Evolutionary conservation across 1,140 invertebrate genomes (phyloP).

Genomic region (Tetramorium simillimum): DNA sequence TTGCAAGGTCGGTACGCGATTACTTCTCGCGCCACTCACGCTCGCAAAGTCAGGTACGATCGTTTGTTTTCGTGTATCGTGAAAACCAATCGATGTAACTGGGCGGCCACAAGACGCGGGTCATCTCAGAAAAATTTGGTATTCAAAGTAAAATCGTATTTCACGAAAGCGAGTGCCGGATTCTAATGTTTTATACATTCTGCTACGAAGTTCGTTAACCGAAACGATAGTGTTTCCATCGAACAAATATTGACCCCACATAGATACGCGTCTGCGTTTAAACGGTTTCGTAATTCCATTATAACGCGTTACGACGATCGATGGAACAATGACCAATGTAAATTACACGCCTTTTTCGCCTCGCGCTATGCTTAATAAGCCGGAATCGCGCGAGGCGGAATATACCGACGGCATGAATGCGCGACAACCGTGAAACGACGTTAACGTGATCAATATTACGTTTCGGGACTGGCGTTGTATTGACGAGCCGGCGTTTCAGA

Average conservation of each 20-base stretch:
- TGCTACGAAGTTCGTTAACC: conserved; percentile 13
- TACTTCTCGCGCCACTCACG: neutral
- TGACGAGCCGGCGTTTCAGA: conserved; percentile 44
- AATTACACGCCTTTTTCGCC: conserved; percentile 30
- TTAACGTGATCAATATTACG: conserved; percentile 61
- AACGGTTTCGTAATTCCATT: conserved; percentile 18
- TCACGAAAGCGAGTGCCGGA: neutral
- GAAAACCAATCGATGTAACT: neutral
- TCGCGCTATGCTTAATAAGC: conserved; percentile 40
- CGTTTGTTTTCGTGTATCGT: neutral
- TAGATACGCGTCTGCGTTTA: conserved; percentile 19
- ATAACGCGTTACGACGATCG: neutral
- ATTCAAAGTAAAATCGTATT: conserved; percentile 7
- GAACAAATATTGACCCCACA: conserved; percentile 18
- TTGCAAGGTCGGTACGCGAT: neutral
- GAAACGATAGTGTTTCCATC: neutral
- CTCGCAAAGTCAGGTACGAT: neutral
- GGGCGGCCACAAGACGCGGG: neutral
- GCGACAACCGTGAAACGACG: conserved; percentile 53
- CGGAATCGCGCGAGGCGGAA: conserved; percentile 36
- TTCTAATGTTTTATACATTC: conserved; percentile 19
- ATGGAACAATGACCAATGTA: conserved; percentile 16
- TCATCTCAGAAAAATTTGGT: neutral
- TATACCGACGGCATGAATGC: conserved; percentile 9
- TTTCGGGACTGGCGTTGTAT: conserved; percentile 48